A percentile compares a stretch with the other conserved stretches of the same genome.
phyloP scores from a whole-genome alignment of 2,113 vertebrate genomes.

The Dendropsophus ebraccatus region DNA sequence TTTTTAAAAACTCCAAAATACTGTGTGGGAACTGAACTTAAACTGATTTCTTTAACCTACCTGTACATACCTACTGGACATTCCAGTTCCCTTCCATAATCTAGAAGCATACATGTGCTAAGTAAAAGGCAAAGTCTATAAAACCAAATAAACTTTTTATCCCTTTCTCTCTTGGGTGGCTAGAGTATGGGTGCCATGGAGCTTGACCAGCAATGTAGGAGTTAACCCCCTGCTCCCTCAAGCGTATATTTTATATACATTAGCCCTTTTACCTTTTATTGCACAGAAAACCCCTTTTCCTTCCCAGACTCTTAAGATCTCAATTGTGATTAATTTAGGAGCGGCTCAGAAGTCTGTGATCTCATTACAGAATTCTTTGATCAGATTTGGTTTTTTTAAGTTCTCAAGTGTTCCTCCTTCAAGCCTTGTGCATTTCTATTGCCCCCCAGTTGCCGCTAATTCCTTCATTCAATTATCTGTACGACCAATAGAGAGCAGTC shows the following conservation, averaged over 20 bases:
- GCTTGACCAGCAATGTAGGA: neutral
- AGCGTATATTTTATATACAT: neutral
- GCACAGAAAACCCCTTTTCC: neutral
- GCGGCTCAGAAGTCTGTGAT: conserved; percentile 29
- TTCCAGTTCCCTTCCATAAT: no score
- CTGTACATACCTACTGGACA: no score
- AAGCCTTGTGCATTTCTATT: conserved; percentile 50
- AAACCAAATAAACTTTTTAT: no score
- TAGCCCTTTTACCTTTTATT: neutral
- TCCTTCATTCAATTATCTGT: conserved; percentile 53
- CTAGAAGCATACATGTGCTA: no score
- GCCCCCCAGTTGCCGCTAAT: conserved; percentile 33
- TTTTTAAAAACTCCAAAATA: no score
- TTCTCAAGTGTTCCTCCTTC: conserved; percentile 57
- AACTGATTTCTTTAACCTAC: no score
- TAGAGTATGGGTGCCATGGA: neutral
- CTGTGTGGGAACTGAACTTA: no score
- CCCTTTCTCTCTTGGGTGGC: neutral
- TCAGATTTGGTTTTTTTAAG: conserved; percentile 72
- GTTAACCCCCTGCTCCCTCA: neutral
- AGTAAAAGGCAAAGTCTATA: neutral
- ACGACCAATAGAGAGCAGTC: conserved; percentile 9
- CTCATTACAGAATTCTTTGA: conserved; percentile 65
- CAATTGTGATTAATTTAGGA: conserved; percentile 36
- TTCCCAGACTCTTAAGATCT: conserved; percentile 40